These are phyloP conservation scores for Xestia rhomboidea DNA, from an alignment of 2,888 invertebrate genomes.

Conservation along the genomic window DNA sequence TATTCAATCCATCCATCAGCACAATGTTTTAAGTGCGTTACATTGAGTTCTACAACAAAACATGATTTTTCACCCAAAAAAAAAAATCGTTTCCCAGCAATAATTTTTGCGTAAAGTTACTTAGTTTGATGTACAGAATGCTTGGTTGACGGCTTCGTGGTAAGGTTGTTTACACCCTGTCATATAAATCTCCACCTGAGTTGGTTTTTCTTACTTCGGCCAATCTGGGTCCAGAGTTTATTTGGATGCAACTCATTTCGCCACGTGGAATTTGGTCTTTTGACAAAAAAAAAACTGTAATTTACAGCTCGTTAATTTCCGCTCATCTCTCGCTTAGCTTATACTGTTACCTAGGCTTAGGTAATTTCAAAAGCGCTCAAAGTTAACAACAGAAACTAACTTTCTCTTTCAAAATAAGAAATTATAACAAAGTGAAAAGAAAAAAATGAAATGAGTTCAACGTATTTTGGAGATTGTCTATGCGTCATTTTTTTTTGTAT, in stretches of 20 bases:
- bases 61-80: too few relatives aligned
- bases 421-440: conserved; percentile 7
- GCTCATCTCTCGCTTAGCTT: conserved; percentile 13
- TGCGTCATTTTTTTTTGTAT: conserved; percentile 2
- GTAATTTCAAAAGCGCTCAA: conserved; percentile 23
- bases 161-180: too few relatives aligned
- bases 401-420: conserved; percentile 48
- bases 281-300: too few relatives aligned
- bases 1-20: too few relatives aligned
- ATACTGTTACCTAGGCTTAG: background rate
- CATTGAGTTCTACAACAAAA: too few relatives aligned
- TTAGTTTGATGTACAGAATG: too few relatives aligned
- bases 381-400: conserved; percentile 27
- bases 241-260: background rate
- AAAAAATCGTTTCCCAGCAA: too few relatives aligned
- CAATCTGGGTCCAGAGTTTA: background rate
- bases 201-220: background rate
- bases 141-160: too few relatives aligned
- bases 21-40: too few relatives aligned
- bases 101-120: too few relatives aligned
- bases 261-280: too few relatives aligned
- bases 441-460: conserved; percentile 29
- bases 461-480: conserved; percentile 35
- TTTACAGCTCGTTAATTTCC: background rate
- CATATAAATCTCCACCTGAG: too few relatives aligned